These are phyloP conservation scores for Platyscapa corneri DNA, from an alignment of 1,140 invertebrate species.

Conservation along the genomic window DNA sequence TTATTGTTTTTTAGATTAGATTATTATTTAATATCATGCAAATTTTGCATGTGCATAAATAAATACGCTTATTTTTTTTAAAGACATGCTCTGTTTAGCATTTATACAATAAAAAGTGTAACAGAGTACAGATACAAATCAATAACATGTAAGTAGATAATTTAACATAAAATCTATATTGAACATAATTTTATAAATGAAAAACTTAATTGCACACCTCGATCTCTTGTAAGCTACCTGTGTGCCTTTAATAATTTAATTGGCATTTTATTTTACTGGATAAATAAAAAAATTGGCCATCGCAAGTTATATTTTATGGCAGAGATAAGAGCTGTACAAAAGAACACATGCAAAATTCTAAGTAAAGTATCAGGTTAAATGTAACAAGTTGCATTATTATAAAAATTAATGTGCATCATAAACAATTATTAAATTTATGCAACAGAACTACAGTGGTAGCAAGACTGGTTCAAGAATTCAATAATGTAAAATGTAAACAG, in stretches of 20 bases:
- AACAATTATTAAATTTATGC: background rate
- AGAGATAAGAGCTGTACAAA: background rate
- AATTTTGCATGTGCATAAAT: background rate
- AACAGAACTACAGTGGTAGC: background rate
- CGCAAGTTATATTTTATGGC: constrained; percentile 11
- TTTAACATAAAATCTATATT: constrained; percentile 16
- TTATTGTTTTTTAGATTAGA: constrained; percentile 29
- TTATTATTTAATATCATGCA: background rate
- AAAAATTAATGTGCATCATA: background rate
- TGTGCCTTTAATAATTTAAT: constrained; percentile 23
- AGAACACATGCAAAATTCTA: background rate
- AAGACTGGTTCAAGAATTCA: constrained; percentile 3
- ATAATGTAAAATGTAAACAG: constrained; percentile 3
- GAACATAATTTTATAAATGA: background rate
- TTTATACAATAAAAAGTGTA: constrained; percentile 8
- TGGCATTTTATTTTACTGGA: background rate
- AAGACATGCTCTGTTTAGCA: background rate
- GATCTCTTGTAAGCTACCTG: constrained; percentile 13
- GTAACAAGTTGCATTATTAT: background rate
- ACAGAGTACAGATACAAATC: background rate
- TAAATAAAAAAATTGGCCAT: constrained; percentile 42
- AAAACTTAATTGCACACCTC: constrained; percentile 5
- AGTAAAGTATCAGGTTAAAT: background rate
- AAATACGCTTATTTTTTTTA: constrained; percentile 10
- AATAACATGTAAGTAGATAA: constrained; percentile 25